A percentile compares a stretch with the other conserved stretches of the same genome.
Conservation (phyloP, 2,888 invertebrate species). For the Patella ulyssiponensis region DNA sequence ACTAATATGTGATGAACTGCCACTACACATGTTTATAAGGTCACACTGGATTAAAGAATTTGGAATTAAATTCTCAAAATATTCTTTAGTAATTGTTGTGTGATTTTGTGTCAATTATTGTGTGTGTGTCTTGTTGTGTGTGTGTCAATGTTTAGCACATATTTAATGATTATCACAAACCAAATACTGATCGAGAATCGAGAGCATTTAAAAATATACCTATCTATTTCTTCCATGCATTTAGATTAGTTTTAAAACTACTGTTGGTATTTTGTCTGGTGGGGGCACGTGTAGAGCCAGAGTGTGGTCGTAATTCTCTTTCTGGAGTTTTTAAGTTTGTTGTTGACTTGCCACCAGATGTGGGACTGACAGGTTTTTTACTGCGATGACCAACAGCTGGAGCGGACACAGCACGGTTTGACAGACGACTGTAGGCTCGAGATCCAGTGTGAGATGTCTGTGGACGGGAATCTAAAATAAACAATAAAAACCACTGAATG, state of each 20-base stretch:
- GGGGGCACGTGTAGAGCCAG: not conserved
- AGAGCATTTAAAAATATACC: too few relatives aligned
- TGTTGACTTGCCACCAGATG: not conserved
- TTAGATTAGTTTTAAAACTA: not conserved
- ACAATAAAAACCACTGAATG: too few relatives aligned
- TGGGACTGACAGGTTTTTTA: not conserved
- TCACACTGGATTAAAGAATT: too few relatives aligned
- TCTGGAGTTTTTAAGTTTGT: not conserved
- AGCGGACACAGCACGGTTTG: constrained; percentile 18
- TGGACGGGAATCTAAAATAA: constrained; percentile 20
- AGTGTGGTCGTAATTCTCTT: not conserved
- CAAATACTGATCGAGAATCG: too few relatives aligned
- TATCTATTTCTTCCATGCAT: not conserved
- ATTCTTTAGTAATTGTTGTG: too few relatives aligned
- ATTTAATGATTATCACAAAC: too few relatives aligned
- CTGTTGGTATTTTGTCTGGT: not conserved
- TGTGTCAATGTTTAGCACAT: too few relatives aligned
- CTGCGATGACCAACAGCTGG: constrained; percentile 6
- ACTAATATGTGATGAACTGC: too few relatives aligned
- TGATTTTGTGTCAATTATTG: too few relatives aligned
- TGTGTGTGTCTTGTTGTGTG: too few relatives aligned
- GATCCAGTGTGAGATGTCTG: constrained; percentile 1
- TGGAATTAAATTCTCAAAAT: too few relatives aligned
- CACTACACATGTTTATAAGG: too few relatives aligned
- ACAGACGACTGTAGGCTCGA: not conserved